Base-by-base conservation (phyloP, 2,797 vertebrate species). In the Paramormyrops hopkinsi region DNA sequence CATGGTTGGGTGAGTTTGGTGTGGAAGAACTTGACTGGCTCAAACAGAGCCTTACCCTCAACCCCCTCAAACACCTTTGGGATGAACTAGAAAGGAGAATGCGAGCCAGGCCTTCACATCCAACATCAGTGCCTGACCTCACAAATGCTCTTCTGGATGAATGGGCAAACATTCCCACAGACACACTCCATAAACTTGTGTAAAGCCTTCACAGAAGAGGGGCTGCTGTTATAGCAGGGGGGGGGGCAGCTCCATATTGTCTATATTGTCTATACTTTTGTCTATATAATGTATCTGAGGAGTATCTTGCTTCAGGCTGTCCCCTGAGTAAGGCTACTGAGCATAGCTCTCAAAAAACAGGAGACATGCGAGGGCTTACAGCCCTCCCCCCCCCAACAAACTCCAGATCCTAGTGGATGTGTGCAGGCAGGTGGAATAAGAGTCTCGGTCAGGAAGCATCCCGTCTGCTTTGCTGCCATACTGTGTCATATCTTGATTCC, bases 381-480 rank as follows among this genome's bases (percentile, higher is more conserved):
- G 3, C 2, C 62, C 25, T 8, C 0, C n/a, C 17, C n/a, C 19
- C 62, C n/a, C 11, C 12, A 73, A 73, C 29, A 65, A 65, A 65
- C 22, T 29, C 25, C 7, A 48, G 44, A 19, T 48, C 37, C 79
- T 83, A 4, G 19, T 2, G 79, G 46, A 22, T 48, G n/a, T 11
- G 48, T 46, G 44, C n/a, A 22, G 17, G 44, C 19, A 0, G 8
- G 6, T 46, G 79, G 79, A 48, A 41, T 59, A 17, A 50, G 46
- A 14, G 14, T 48, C 92, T 92, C 19, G 93, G 92, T 91, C 90
- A 91, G 93, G 91, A 88, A 89, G 89, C 90, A 92, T 91, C 91
- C 87, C 37, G 22, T 19, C 90, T 92, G 90, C 86, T 91, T 91
- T 89, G 37, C 56, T 11, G 44, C 82, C 59, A 14, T 22, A 46